Evolutionary conservation across 2,888 invertebrate genomes (phyloP).

Genomic region (Euzophera pinguis): DNA sequence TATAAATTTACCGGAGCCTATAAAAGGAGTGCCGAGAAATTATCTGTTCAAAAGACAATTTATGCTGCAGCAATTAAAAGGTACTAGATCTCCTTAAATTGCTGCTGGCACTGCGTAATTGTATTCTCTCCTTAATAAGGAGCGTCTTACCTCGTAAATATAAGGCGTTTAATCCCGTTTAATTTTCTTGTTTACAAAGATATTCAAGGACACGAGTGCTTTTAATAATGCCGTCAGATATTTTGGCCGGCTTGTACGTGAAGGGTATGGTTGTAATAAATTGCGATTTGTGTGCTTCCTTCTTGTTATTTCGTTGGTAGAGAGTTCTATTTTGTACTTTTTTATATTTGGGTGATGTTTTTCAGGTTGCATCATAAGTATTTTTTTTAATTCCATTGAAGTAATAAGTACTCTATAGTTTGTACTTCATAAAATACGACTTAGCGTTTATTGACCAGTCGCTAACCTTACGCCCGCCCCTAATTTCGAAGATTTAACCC

Average conservation of each 20-base stretch:
- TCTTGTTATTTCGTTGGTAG: not conserved
- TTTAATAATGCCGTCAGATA: slow-evolving; percentile 6
- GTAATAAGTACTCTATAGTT: too few relatives aligned
- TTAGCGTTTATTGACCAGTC: too few relatives aligned
- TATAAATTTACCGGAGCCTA: slow-evolving; percentile 49
- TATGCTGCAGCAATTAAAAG: slow-evolving; percentile 64
- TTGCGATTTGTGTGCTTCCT: not conserved
- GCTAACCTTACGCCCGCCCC: too few relatives aligned
- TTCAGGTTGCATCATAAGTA: too few relatives aligned
- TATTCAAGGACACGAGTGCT: slow-evolving; percentile 23
- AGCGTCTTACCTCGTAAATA: slow-evolving; percentile 63
- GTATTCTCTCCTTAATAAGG: slow-evolving; percentile 62
- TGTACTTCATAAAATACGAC: too few relatives aligned
- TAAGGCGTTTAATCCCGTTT: slow-evolving; percentile 58
- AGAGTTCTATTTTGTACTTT: too few relatives aligned
- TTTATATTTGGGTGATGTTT: too few relatives aligned
- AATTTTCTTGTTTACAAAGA: slow-evolving; percentile 59
- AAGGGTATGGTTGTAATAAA: not conserved
- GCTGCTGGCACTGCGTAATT: slow-evolving; percentile 66
- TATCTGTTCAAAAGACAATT: slow-evolving; percentile 64
- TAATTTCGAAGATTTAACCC: too few relatives aligned
- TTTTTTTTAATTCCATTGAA: too few relatives aligned
- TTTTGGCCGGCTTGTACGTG: not conserved
- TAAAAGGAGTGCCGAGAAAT: slow-evolving; percentile 54
- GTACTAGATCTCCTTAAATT: slow-evolving; percentile 63